Conservation (phyloP, 2,888 invertebrate genomes). For the Monopis laevigella region DNA sequence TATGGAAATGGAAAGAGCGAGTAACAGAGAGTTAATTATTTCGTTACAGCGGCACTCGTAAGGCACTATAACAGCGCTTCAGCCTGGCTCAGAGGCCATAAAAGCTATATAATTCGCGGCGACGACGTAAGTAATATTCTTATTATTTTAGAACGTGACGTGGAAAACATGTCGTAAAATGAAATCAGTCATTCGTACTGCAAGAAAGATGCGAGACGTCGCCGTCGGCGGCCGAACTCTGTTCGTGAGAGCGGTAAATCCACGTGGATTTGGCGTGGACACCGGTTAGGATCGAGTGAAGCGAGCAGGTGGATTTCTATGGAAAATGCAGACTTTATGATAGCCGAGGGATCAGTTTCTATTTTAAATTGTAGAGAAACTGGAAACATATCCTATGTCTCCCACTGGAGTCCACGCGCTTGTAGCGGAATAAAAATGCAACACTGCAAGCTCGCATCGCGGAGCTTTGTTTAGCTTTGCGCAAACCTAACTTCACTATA, state of each 20-base stretch:
- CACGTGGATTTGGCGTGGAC: constrained; percentile 57
- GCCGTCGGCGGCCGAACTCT: constrained; percentile 26
- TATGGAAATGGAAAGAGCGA: no score
- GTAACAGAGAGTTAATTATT: constrained; percentile 60
- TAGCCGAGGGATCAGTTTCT: constrained; percentile 62
- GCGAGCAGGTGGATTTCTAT: constrained; percentile 57
- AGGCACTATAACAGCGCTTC: constrained; percentile 59
- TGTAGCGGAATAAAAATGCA: constrained; percentile 57
- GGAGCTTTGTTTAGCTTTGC: constrained; percentile 1
- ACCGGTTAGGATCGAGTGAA: constrained; percentile 52
- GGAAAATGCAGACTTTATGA: constrained; percentile 65
- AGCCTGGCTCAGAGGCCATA: constrained; percentile 52
- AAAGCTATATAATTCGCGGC: constrained; percentile 62
- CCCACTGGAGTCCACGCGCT: constrained; percentile 40
- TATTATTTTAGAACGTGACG: constrained; percentile 64
- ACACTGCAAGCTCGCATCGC: constrained; percentile 19
- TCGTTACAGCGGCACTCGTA: constrained; percentile 59
- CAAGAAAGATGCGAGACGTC: constrained; percentile 27
- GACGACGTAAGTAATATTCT: constrained; percentile 62
- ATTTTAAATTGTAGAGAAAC: constrained; percentile 64
- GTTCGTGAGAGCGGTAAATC: constrained; percentile 50
- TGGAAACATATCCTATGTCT: constrained; percentile 57
- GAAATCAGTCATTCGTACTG: constrained; percentile 39
- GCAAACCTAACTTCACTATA: no score
- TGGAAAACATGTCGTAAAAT: constrained; percentile 62